Evolutionary conservation across 2,888 invertebrate genomes (phyloP), one percentile per base, ranked within the genome.

Genomic region (Nomada hirtipes): DNA sequence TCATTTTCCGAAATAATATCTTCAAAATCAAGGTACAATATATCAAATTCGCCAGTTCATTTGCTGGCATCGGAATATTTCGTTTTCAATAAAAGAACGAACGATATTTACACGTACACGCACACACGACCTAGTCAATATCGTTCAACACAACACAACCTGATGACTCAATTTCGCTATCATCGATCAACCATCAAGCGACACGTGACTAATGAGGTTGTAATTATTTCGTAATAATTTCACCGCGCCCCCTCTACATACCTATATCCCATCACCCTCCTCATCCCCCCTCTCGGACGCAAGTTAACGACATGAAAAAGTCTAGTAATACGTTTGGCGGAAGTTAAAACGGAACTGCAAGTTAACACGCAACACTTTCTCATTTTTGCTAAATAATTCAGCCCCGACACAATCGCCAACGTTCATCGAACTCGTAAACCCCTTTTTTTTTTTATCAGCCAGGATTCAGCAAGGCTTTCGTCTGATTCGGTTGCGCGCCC

Each of bases 371-470:
- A 55, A 83, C 47, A 72, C 61, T 60, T 68, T 68, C 50, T 69
- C 83, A 72, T 75, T 82, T 47, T 79, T 74, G 50, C 67, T 82
- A 75, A 82, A 82, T 77, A 78, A 72, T 82, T 79, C 71, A 75
- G 52, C n/a, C 50, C 4, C 42, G 74, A 65, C 52, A n/a, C n/a
- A 72, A 76, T 73, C 82, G 57, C 57, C 42, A 20, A 63, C 64
- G 71, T 68, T 29, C 59, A 78, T 87, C 76, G 69, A 71, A 76
- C 77, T 82, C 85, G 83, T 88, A 82, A 82, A 88, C 83, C 76
- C 68, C 44, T 7, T 36, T 36, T 78, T 73, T 73, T 63, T 65
- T 61, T 70, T 65, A 83, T 60, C 77, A 61, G 50, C 53, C 67
- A 61, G 68, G 61, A 76, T 52, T 57, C 29, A 18, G 67, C 20